phyloP scores from a whole-genome alignment of 2,113 vertebrate genomes.

The mouse (Mus musculus) region GRCm39 chr3:142865001-142865500 shows the following conservation, averaged over 20 bases:
- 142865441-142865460: conserved; percentile 49
- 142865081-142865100: neutral
- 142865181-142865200: neutral
- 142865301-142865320: neutral
- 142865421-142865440: neutral
- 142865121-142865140: neutral
- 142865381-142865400: neutral
- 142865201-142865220: neutral
- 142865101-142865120: neutral
- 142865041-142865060: neutral
- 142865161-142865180: neutral
- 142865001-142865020: neutral
- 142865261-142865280: neutral
- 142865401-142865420: conserved; percentile 4
- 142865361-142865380: neutral
- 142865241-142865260: neutral
- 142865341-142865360: neutral
- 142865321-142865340: neutral
- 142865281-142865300: neutral
- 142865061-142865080: neutral
- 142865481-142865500: neutral
- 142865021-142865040: neutral
- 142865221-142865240: neutral
- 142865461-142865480: conserved; percentile 41
- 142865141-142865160: neutral